These are phyloP conservation scores for Solenodon paradoxus DNA, from an alignment of 2,113 vertebrate species.

Conservation along the genomic window DNA sequence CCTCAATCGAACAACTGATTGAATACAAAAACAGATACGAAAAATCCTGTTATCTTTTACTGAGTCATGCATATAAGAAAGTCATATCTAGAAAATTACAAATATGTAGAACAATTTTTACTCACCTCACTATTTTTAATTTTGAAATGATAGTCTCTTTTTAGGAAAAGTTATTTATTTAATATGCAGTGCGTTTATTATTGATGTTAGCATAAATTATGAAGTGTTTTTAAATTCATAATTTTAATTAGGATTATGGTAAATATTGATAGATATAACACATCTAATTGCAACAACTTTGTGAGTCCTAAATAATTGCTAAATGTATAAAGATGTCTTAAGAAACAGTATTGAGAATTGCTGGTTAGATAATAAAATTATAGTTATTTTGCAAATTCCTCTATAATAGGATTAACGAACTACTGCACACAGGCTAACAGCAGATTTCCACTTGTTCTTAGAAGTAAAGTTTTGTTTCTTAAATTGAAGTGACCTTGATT, in stretches of 20 bases:
- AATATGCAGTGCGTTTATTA: not conserved
- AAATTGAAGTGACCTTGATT: too few species aligned
- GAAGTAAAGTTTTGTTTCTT: not conserved
- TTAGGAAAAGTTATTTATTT: not conserved
- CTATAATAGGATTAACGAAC: not conserved
- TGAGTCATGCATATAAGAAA: not conserved
- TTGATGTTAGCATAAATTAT: not conserved
- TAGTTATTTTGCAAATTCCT: not conserved
- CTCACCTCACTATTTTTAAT: not conserved
- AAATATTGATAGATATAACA: not conserved
- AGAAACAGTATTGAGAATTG: conserved; percentile 1
- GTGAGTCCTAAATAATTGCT: not conserved
- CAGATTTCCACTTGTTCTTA: not conserved
- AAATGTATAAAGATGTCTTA: not conserved
- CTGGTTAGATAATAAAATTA: conserved; percentile 1
- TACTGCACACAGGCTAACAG: not conserved
- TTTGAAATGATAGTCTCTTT: not conserved
- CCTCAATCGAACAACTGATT: not conserved
- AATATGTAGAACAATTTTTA: not conserved
- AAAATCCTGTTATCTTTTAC: not conserved
- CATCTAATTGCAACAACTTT: not conserved
- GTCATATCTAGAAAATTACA: not conserved
- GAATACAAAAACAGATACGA: not conserved
- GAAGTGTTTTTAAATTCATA: not conserved
- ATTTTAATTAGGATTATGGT: not conserved